Evolutionary conservation across 2,113 vertebrate species (phyloP).

Genomic region (Alethe castanea): DNA sequence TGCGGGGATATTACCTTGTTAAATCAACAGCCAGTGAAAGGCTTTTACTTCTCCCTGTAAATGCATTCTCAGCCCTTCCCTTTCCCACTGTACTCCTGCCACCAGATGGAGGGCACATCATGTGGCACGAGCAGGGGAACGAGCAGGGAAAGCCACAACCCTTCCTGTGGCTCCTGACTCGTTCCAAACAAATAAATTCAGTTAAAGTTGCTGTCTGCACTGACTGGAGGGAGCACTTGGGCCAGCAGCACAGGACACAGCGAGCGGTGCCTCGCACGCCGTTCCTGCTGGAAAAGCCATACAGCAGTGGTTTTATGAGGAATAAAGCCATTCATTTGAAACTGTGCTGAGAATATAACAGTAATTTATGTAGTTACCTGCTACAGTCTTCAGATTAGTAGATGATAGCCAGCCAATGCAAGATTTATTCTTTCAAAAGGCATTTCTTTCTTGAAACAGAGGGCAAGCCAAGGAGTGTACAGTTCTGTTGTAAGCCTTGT

Average conservation of each 20-base stretch:
- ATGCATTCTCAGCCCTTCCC: not conserved
- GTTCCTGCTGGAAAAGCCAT: not conserved
- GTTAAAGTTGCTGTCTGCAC: not conserved
- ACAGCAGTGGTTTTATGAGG: not conserved
- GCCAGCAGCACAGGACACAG: not conserved
- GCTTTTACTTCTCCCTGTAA: not conserved
- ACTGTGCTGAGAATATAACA: not conserved
- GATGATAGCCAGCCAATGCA: not conserved
- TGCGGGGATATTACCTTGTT: slow-evolving; percentile 35
- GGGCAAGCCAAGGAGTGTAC: not conserved
- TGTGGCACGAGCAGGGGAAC: not conserved
- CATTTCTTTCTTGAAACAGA: not conserved
- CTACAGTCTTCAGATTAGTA: not conserved
- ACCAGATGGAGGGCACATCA: slow-evolving; percentile 41
- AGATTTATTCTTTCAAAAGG: not conserved
- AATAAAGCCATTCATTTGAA: not conserved
- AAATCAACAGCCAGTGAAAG: slow-evolving; percentile 30
- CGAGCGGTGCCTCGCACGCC: not conserved
- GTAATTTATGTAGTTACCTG: not conserved
- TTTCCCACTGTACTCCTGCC: slow-evolving; percentile 1
- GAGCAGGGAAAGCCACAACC: not conserved
- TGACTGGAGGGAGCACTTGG: not conserved
- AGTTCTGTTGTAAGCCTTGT: not conserved
- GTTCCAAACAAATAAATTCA: not conserved
- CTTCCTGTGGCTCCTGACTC: not conserved